Conservation (phyloP, 2,113 vertebrate genomes). For the Prietella phreatophila region DNA sequence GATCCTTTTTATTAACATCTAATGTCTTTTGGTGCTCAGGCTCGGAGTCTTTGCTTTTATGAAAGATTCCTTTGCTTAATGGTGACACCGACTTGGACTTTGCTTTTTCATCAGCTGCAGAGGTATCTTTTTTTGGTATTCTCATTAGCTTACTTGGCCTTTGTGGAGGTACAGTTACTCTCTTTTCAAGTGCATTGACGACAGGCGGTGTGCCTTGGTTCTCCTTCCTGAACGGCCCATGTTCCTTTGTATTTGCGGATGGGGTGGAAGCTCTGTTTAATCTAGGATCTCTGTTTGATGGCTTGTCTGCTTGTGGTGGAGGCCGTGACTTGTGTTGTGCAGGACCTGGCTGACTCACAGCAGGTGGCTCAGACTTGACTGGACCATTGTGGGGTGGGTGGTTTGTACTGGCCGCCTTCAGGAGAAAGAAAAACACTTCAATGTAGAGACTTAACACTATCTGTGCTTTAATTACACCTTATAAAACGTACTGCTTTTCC, state of each 20-base stretch:
- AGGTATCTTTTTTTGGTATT: conserved; percentile 55
- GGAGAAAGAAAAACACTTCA: neutral
- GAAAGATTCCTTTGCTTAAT: conserved; percentile 73
- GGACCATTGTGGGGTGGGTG: conserved; percentile 23
- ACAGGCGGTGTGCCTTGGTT: conserved; percentile 52
- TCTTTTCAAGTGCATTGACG: conserved; percentile 69
- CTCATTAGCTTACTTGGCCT: conserved; percentile 79
- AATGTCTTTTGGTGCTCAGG: conserved; percentile 69
- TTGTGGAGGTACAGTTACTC: conserved; percentile 65
- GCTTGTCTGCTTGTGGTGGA: conserved; percentile 80
- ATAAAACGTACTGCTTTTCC: too few species aligned
- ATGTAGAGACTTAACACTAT: neutral
- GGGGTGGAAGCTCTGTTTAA: conserved; percentile 77
- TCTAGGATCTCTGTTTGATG: conserved; percentile 85
- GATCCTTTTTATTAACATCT: conserved; percentile 85
- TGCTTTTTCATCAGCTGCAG: conserved; percentile 70
- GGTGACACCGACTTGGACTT: conserved; percentile 86
- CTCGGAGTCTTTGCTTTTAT: conserved; percentile 76
- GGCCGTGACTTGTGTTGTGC: conserved; percentile 76
- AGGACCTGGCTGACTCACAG: conserved; percentile 65
- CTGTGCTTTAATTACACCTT: neutral
- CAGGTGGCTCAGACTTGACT: conserved; percentile 49
- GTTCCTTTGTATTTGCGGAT: conserved; percentile 79
- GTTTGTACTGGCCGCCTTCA: conserved; percentile 62
- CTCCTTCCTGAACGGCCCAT: conserved; percentile 77